These are phyloP conservation scores for Patella pellucida DNA, from an alignment of 2,888 invertebrate species.

Conservation along the genomic window DNA sequence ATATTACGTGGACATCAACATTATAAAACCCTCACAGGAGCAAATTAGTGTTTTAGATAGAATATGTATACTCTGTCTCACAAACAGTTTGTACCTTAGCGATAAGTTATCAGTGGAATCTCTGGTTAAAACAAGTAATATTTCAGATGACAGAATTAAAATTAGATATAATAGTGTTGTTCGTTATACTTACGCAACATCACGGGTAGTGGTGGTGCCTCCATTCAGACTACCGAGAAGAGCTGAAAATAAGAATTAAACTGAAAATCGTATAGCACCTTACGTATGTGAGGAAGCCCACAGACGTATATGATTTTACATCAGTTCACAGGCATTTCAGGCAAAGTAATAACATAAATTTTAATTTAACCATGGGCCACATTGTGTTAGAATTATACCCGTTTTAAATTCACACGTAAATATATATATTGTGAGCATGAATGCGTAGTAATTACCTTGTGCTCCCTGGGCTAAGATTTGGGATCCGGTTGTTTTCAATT, in stretches of 20 bases:
- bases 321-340: no score
- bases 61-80: neutral
- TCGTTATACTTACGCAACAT: constrained; percentile 5
- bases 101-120: no score
- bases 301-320: no score
- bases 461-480: neutral
- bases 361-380: no score
- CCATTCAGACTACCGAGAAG: neutral
- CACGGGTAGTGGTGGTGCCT: neutral
- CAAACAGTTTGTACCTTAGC: no score
- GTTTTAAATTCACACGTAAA: neutral
- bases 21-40: no score
- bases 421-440: neutral
- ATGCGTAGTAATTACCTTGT: neutral
- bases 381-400: neutral
- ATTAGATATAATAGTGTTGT: neutral
- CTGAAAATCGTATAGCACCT: neutral
- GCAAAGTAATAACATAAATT: no score
- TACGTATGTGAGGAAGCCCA: no score
- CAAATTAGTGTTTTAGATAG: neutral
- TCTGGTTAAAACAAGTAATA: no score
- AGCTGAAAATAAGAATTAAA: neutral
- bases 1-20: no score
- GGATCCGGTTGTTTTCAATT: neutral
- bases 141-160: no score